phyloP scores from a whole-genome alignment of 1,140 invertebrate genomes.

The Colletes gigas region DNA sequence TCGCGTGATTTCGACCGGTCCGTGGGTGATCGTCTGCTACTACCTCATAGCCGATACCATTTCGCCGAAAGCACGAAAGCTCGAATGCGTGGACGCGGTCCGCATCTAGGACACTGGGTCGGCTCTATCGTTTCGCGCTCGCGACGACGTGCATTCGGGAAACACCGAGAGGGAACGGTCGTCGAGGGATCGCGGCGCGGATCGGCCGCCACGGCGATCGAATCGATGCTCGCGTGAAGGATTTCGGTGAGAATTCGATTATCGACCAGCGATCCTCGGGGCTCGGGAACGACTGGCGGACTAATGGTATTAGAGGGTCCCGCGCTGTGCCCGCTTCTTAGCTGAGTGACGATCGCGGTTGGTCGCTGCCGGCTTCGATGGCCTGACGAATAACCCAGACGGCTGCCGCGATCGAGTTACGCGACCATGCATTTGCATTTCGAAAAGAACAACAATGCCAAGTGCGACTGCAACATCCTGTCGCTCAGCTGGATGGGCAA shows the following conservation, averaged over 20 bases:
- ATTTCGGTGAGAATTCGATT: constrained; percentile 39
- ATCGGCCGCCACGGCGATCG: background rate
- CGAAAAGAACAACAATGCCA: constrained; percentile 94
- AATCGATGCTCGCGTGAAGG: constrained; percentile 13
- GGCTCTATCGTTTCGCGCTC: background rate
- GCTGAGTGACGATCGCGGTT: constrained; percentile 22
- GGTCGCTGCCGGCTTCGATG: constrained; percentile 43
- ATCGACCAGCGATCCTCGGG: constrained; percentile 44
- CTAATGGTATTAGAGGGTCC: constrained; percentile 23
- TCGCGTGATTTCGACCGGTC: background rate
- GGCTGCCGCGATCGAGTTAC: constrained; percentile 33
- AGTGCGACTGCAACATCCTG: constrained; percentile 96
- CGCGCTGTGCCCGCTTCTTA: constrained; percentile 25
- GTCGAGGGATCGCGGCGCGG: too few relatives aligned
- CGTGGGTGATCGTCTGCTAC: too few relatives aligned
- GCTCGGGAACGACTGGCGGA: background rate
- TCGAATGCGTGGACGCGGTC: background rate
- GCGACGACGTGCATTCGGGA: background rate
- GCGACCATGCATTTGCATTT: constrained; percentile 93
- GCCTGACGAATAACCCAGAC: constrained; percentile 57
- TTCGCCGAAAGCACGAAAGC: background rate
- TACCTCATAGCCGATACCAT: too few relatives aligned
- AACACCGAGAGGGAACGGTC: background rate
- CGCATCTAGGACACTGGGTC: background rate
- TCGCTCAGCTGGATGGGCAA: constrained; percentile 99